These are phyloP conservation scores for Clanis bilineata DNA, from an alignment of 2,888 invertebrate genomes.

Conservation along the genomic window DNA sequence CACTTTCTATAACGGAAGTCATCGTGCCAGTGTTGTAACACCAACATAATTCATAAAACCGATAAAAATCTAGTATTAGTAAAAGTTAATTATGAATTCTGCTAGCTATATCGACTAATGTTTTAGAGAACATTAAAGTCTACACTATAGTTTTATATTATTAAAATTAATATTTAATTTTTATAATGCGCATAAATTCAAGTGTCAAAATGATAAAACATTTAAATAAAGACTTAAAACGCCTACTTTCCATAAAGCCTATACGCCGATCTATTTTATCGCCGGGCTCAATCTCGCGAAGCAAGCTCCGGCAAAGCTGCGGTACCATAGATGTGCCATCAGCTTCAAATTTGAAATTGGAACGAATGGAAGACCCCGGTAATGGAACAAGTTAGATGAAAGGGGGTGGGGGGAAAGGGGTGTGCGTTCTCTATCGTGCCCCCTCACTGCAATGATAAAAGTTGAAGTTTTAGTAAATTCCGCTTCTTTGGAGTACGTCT, in stretches of 20 bases:
- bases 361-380: constrained; percentile 77
- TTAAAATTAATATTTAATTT: neutral
- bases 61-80: neutral
- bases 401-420: constrained; percentile 45
- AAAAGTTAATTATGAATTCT: neutral
- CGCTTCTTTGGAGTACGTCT: constrained; percentile 47
- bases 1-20: neutral
- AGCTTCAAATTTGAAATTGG: constrained; percentile 81
- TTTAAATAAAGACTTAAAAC: neutral
- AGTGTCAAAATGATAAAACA: neutral
- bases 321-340: constrained; percentile 70
- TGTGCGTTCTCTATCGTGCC: constrained; percentile 48
- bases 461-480: constrained; percentile 62
- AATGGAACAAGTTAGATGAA: constrained; percentile 81
- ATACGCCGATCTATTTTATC: constrained; percentile 1
- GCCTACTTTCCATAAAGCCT: neutral
- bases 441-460: constrained; percentile 40
- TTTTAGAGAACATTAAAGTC: neutral
- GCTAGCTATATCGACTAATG: neutral
- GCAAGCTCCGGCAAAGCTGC: constrained; percentile 49
- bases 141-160: neutral
- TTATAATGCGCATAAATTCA: neutral
- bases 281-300: constrained; percentile 41
- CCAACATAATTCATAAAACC: neutral
- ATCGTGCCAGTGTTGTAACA: neutral